A percentile compares a stretch with the other conserved stretches of the same genome.
phyloP scores from a whole-genome alignment of 2,113 vertebrate genomes.

The Ptychochromis oligacanthus region DNA sequence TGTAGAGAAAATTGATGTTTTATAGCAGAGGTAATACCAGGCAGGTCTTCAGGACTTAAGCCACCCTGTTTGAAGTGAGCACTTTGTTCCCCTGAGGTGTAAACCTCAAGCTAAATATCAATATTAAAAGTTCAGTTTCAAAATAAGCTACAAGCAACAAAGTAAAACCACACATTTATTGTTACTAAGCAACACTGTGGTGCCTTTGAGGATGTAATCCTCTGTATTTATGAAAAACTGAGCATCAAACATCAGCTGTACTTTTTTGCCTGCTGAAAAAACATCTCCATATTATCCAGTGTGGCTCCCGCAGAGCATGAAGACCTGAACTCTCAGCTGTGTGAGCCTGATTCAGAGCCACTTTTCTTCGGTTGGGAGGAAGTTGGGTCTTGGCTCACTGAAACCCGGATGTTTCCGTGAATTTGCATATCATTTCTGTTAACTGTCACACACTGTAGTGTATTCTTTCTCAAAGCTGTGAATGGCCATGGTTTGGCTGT shows the following conservation, averaged over 20 bases:
- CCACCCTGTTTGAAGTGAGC: constrained; percentile 8
- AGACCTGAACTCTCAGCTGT: not conserved
- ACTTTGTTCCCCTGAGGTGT: not conserved
- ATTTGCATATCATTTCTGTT: constrained; percentile 34
- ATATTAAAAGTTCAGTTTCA: not conserved
- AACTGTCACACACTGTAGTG: constrained; percentile 2
- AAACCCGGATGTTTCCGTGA: constrained; percentile 61
- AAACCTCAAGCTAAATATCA: not conserved
- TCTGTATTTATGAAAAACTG: not conserved
- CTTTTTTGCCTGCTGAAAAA: not conserved
- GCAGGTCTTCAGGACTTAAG: not conserved
- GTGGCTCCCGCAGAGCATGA: not conserved
- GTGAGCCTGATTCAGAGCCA: not conserved
- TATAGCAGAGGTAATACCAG: constrained; percentile 1
- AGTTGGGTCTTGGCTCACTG: constrained; percentile 41
- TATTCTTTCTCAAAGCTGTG: not conserved
- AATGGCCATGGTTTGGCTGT: not conserved
- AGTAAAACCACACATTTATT: not conserved
- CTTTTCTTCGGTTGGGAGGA: constrained; percentile 40
- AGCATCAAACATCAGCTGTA: not conserved
- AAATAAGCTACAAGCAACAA: not conserved
- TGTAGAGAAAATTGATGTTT: constrained; percentile 33
- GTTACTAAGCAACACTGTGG: not conserved
- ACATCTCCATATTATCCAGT: not conserved
- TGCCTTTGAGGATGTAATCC: not conserved